Evolutionary conservation across 2,888 invertebrate genomes (phyloP).

Genomic region (Abrostola triplasia): DNA sequence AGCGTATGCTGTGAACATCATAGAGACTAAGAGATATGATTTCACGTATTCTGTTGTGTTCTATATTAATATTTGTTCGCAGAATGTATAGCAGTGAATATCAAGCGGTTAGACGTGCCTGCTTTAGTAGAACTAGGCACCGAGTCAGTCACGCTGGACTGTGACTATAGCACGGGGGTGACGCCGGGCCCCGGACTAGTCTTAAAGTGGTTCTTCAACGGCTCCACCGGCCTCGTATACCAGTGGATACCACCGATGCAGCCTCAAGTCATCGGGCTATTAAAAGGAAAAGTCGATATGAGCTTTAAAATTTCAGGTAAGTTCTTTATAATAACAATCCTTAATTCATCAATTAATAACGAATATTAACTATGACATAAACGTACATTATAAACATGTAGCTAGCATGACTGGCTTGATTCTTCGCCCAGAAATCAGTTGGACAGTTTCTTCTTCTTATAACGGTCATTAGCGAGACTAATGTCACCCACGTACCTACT

Average conservation of each 20-base stretch:
- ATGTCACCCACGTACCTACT: too few relatives aligned
- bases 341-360: too few relatives aligned
- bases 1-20: too few relatives aligned
- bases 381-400: too few relatives aligned
- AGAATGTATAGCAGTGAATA: slow-evolving; percentile 85
- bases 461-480: too few relatives aligned
- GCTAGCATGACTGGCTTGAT: too few relatives aligned
- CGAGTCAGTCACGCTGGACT: slow-evolving; percentile 75
- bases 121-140: slow-evolving; percentile 77
- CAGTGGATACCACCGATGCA: slow-evolving; percentile 85
- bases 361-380: too few relatives aligned
- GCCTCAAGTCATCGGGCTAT: slow-evolving; percentile 82
- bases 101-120: slow-evolving; percentile 80
- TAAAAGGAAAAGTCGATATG: slow-evolving; percentile 83
- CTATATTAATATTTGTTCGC: slow-evolving; percentile 42
- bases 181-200: slow-evolving; percentile 75
- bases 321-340: slow-evolving; percentile 24
- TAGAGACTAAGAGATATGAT: too few relatives aligned
- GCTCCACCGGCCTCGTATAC: slow-evolving; percentile 81
- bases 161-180: slow-evolving; percentile 70
- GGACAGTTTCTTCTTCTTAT: too few relatives aligned
- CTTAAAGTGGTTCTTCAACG: slow-evolving; percentile 86
- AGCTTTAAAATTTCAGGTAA: slow-evolving; percentile 81
- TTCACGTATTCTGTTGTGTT: slow-evolving; percentile 4
- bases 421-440: too few relatives aligned